Evolutionary conservation across 2,113 vertebrate genomes (phyloP).

Genomic region (Siniperca chuatsi): DNA sequence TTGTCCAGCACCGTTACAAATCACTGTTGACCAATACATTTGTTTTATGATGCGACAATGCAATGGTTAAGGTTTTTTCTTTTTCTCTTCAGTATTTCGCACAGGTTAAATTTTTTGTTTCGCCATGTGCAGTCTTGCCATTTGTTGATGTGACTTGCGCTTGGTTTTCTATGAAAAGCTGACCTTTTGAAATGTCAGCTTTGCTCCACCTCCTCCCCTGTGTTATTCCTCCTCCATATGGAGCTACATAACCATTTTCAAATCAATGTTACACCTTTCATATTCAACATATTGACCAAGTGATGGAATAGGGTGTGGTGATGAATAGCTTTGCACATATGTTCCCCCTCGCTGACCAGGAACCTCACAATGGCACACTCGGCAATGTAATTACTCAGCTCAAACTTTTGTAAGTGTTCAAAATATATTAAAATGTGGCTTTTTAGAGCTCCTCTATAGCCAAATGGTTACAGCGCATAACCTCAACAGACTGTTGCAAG

Average conservation of each 20-base stretch:
- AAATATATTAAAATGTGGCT: neutral
- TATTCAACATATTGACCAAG: neutral
- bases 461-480: neutral
- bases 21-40: neutral
- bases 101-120: neutral
- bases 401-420: neutral
- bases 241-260: neutral
- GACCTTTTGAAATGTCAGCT: slow-evolving; percentile 35
- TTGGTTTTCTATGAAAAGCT: slow-evolving; percentile 13
- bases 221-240: neutral
- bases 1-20: neutral
- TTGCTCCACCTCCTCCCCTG: neutral
- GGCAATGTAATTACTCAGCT: neutral
- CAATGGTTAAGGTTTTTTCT: neutral
- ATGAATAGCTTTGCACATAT: neutral
- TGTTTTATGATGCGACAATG: neutral
- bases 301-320: neutral
- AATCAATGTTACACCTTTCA: neutral
- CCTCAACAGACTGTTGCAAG: neutral
- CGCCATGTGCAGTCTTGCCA: neutral
- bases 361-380: neutral
- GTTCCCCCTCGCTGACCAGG: neutral
- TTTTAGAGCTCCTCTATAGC: neutral
- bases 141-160: neutral
- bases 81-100: neutral